phyloP scores from a whole-genome alignment of 1,140 invertebrate species.

The Octopus sinensis region DNA sequence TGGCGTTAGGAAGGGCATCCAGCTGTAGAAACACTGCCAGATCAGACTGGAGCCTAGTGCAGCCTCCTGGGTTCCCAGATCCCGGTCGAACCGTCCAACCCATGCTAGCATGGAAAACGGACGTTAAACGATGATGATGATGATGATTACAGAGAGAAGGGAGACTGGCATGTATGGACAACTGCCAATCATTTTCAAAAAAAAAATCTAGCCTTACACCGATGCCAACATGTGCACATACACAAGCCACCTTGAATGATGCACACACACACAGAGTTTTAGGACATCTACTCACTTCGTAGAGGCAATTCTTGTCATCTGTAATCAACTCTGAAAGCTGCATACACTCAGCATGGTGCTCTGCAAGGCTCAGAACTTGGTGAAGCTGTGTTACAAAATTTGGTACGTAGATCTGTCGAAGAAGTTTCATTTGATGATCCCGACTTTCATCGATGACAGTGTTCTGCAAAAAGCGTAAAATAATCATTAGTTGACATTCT shows the following conservation, averaged over 20 bases:
- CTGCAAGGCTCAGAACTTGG: conserved; percentile 73
- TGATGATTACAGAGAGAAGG: no score
- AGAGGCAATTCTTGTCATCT: conserved; percentile 74
- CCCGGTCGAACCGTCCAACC: no score
- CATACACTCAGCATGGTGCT: conserved; percentile 73
- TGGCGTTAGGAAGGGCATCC: no score
- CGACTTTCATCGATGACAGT: conserved; percentile 56
- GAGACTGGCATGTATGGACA: no score
- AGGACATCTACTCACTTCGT: conserved; percentile 61
- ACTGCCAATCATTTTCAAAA: no score
- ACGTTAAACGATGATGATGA: no score
- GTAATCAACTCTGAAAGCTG: conserved; percentile 77
- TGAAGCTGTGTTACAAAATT: conserved; percentile 73
- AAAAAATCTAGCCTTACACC: no score
- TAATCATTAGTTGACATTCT: neutral
- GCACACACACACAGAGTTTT: neutral
- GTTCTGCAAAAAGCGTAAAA: conserved; percentile 23
- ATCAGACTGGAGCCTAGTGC: no score
- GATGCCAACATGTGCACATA: no score
- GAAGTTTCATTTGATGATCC: conserved; percentile 67
- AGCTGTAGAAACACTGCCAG: no score
- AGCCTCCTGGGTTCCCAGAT: no score
- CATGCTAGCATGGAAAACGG: no score
- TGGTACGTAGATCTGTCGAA: conserved; percentile 80
- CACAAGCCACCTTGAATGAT: neutral